phyloP scores from a whole-genome alignment of 2,113 vertebrate species.

The Pedetes capensis region DNA sequence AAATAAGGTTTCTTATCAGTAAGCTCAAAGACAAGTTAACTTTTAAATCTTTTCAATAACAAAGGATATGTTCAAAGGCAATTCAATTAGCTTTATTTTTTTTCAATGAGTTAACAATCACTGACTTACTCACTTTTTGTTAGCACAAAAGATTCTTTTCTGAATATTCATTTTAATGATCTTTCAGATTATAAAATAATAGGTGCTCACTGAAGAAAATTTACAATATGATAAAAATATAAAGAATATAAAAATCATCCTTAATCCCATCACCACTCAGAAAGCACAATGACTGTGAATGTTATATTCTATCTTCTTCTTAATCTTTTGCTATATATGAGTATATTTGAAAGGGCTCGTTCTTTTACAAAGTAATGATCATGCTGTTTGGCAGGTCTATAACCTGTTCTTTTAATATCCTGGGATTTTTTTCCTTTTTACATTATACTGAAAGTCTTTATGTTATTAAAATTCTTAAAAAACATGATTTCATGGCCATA shows the following conservation, averaged over 20 bases:
- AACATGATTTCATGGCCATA: neutral
- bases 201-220: neutral
- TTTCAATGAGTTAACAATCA: constrained; percentile 2
- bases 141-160: constrained; percentile 32
- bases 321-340: neutral
- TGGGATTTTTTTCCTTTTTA: neutral
- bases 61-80: constrained; percentile 23
- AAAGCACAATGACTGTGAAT: neutral
- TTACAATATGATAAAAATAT: constrained; percentile 4
- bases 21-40: constrained; percentile 16
- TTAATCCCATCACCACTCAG: neutral
- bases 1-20: constrained; percentile 11
- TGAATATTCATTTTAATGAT: neutral
- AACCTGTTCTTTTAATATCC: neutral
- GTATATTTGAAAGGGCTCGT: neutral
- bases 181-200: constrained; percentile 35
- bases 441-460: neutral
- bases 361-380: constrained; percentile 37
- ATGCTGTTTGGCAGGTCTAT: neutral
- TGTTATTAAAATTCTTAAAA: constrained; percentile 35
- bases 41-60: constrained; percentile 27
- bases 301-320: neutral
- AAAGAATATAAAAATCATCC: constrained; percentile 29
- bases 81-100: constrained; percentile 34
- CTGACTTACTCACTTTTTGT: constrained; percentile 28